Base-by-base conservation (phyloP, 2,888 invertebrate genomes). In the Lasioglossum pauxillum region DNA sequence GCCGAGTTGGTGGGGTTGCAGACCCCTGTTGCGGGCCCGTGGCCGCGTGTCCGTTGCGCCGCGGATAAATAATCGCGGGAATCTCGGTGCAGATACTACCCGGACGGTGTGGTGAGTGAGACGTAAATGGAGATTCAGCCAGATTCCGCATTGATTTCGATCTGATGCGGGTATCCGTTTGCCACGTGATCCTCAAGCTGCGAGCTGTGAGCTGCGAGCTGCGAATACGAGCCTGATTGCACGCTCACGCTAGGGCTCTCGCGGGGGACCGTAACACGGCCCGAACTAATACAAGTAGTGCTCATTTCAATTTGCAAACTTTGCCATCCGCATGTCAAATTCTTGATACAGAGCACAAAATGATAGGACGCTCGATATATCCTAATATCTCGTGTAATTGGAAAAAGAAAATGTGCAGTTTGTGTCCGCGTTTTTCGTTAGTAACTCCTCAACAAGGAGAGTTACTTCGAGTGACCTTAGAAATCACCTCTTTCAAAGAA, bases 101-200 rank as follows among this genome's bases (percentile, higher is more conserved):
- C 60, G 27, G 86, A 84, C 82, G 80, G 82, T 74, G 78, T 69
- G 80, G 80, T 89, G 92, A 92, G 91, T 92, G 90, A 92, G 92
- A 92, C 90, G 92, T 92, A 92, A 92, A 92, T 91, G 92, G 91
- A 92, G 91, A 92, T 90, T 88, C 87, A 84, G 89, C 80, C 85
- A 88, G 91, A 90, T 91, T 89, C 85, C 88, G 88, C 90, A 87
- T 91, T 90, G 91, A 91, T 90, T 91, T 90, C 90, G 87, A 90
- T 91, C 90, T 88, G 89, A 89, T 88, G 87, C 82, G 86, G 74
- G 87, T 90, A 86, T 90, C 89, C 79, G 79, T 46, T 86, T 71
- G 76, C 74, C 57, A 35, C 14, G 67, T 67, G 49, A 35, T 31
- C 71, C 53, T 53, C 10, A 23, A 53, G 53, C 31, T 31, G 53